These are phyloP conservation scores for Rhinogobio ventralis DNA, from an alignment of 2,797 vertebrate species.

Conservation along the genomic window DNA sequence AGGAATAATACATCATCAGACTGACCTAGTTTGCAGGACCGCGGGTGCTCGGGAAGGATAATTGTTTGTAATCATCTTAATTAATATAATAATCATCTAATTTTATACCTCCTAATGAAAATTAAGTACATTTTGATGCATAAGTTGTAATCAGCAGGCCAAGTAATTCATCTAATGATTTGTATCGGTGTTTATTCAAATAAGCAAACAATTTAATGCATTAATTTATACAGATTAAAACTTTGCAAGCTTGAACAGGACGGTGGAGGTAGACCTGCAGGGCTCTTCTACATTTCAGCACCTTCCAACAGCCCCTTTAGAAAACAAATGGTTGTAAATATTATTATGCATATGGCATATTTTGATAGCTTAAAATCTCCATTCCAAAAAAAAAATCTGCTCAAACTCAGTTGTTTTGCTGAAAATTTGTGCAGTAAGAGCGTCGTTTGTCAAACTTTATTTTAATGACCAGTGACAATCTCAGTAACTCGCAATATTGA, in stretches of 20 bases:
- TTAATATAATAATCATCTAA: constrained; percentile 80
- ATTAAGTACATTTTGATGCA: constrained; percentile 82
- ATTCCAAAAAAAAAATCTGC: not conserved
- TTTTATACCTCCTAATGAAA: constrained; percentile 83
- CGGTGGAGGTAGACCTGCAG: not conserved
- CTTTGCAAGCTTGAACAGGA: constrained; percentile 46
- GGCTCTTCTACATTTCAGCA: constrained; percentile 60
- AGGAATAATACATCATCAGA: constrained; percentile 65
- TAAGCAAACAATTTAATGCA: constrained; percentile 73
- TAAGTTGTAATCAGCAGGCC: constrained; percentile 78
- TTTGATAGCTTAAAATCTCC: not conserved
- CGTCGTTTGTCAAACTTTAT: constrained; percentile 70
- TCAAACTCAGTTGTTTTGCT: constrained; percentile 43
- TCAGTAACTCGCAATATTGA: constrained; percentile 27
- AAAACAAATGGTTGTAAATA: constrained; percentile 39
- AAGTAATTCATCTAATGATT: constrained; percentile 78
- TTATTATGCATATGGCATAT: not conserved
- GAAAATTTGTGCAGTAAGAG: constrained; percentile 69
- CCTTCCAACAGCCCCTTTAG: constrained; percentile 49
- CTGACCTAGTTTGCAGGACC: constrained; percentile 74
- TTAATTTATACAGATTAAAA: constrained; percentile 69
- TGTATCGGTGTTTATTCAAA: constrained; percentile 83
- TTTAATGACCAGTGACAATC: constrained; percentile 64
- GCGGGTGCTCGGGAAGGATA: constrained; percentile 73
- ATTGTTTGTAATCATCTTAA: constrained; percentile 81